These are phyloP conservation scores for Holocentrus rufus DNA, from an alignment of 2,797 vertebrate genomes.

Conservation along the genomic window DNA sequence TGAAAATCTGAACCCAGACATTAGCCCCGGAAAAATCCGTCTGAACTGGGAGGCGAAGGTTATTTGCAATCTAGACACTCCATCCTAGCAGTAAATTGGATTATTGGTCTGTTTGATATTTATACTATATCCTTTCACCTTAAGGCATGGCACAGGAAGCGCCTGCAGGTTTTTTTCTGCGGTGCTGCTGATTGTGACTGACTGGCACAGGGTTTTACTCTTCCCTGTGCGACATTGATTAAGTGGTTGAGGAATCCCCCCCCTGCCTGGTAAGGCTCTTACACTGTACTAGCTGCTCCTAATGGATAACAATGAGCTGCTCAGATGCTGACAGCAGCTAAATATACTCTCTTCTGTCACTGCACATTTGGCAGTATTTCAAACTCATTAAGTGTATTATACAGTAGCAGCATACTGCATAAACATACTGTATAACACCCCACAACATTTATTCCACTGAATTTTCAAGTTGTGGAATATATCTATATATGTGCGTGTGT, in stretches of 20 bases:
- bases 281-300: conserved; percentile 52
- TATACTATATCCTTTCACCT: conserved; percentile 16
- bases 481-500: no score
- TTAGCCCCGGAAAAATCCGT: conserved; percentile 35
- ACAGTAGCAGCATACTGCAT: neutral
- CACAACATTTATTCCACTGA: neutral
- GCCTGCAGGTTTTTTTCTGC: conserved; percentile 40
- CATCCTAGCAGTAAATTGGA: conserved; percentile 37
- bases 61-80: conserved; percentile 28
- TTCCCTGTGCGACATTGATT: conserved; percentile 55
- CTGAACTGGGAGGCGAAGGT: neutral
- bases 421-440: neutral
- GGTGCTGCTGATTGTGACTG: conserved; percentile 52
- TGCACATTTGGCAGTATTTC: conserved; percentile 48
- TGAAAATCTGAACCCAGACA: conserved; percentile 2
- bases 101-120: conserved; percentile 37
- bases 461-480: neutral
- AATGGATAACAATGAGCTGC: conserved; percentile 74
- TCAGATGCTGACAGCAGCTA: conserved; percentile 70
- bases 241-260: conserved; percentile 63
- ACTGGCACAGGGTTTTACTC: conserved; percentile 55
- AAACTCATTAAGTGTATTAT: conserved; percentile 15
- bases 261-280: conserved; percentile 71
- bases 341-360: conserved; percentile 60
- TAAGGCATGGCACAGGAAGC: conserved; percentile 9